Base-by-base conservation (phyloP, 2,888 invertebrate species). In the Zeuzera pyrina region DNA sequence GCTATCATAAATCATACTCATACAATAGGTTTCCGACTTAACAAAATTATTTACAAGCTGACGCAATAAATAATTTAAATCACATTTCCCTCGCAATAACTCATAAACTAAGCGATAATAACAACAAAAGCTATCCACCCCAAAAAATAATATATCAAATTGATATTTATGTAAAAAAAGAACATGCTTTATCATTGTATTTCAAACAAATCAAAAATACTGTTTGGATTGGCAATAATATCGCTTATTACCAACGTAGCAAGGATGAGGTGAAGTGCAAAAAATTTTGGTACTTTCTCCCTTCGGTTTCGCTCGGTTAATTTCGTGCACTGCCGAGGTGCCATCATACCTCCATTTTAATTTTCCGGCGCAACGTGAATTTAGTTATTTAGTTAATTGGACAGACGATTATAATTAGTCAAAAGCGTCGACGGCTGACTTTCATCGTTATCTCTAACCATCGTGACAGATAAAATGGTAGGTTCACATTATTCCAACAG, bases 341-440 rank as follows among this genome's bases (percentile, higher is more conserved):
- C 40, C 40, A 41, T 45, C 36, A 42, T 50, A 42, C 43, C 16
- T 13, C 25, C 44, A 45, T 49, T 47, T 53, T 54, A 49, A 57
- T 53, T 55, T 54, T 45, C 38, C 43, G 45, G 48, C 42, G n/a
- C 39, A 48, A 15, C 41, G 48, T 54, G 51, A 56, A 57, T 60
- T 54, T 41, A 47, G 48, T 51, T 58, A 65, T 62, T 60, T 60
- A 51, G 48, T 52, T 60, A 65, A 64, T 61, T 61, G 51, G 49
- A 40, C 38, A 52, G 51, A 54, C 58, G 49, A 57, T 60, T 55
- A 58, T 57, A 61, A 64, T 64, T 61, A 62, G 53, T 60, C 40
- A 49, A 45, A 50, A 54, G 53, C 45, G 48, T 38, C 45, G 49
- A 49, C 25, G 12, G 12, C 13, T 10, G 28, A 13, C 28, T 28